Evolutionary conservation across 1,140 invertebrate genomes (phyloP).

Genomic region (Ptiloglossa arizonensis): DNA sequence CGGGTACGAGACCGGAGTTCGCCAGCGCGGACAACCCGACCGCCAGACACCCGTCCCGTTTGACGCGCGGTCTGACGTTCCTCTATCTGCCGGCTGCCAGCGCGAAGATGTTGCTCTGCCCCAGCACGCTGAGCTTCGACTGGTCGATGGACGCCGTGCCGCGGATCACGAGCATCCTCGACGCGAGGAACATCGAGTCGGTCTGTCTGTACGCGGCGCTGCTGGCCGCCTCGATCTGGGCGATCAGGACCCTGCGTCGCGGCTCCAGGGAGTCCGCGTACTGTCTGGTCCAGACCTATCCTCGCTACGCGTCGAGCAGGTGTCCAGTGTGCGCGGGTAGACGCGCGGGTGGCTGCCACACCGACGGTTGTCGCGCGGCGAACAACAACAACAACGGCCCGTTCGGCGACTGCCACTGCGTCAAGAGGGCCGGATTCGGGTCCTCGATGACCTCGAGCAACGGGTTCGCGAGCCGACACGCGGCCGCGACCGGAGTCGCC

Average conservation of each 20-base stretch:
- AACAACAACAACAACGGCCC: constrained; percentile 82
- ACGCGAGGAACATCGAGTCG: constrained; percentile 89
- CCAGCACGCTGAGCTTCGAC: constrained; percentile 93
- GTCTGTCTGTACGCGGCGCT: constrained; percentile 87
- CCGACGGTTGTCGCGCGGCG: constrained; percentile 78
- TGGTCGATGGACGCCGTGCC: constrained; percentile 98
- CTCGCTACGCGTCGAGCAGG: constrained; percentile 53
- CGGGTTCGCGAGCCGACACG: constrained; percentile 16
- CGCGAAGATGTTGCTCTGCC: constrained; percentile 90
- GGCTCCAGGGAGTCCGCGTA: constrained; percentile 2
- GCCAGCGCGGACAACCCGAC: constrained; percentile 95
- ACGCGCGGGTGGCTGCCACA: constrained; percentile 77
- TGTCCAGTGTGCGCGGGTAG: constrained; percentile 79
- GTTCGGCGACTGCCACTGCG: constrained; percentile 77
- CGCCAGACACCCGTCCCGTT: constrained; percentile 87
- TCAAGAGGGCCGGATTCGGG: constrained; percentile 58
- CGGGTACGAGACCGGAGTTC: constrained; percentile 86
- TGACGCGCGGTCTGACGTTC: constrained; percentile 91
- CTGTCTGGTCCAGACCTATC: constrained; percentile 39
- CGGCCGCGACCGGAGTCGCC: constrained; percentile 80
- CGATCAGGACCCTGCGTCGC: constrained; percentile 67
- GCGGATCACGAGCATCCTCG: constrained; percentile 87
- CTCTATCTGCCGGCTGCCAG: constrained; percentile 94
- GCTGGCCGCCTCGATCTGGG: constrained; percentile 73
- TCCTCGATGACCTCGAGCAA: constrained; percentile 13